These are phyloP conservation scores for Oxygymnocypris stewartii DNA, from an alignment of 2,113 vertebrate genomes.

Conservation along the genomic window DNA sequence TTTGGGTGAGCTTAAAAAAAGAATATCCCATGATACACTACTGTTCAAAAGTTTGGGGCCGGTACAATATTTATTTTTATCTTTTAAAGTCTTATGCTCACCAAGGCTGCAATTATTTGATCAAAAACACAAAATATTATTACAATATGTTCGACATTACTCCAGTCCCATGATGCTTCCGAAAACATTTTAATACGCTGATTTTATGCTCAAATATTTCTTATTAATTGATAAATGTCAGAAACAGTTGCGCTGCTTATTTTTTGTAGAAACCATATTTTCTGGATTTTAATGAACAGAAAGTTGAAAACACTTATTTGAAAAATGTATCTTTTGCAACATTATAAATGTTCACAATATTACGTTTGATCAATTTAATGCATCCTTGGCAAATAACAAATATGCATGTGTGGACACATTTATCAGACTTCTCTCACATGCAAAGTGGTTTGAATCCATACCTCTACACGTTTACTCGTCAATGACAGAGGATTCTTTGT, in stretches of 20 bases:
- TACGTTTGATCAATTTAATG: background rate
- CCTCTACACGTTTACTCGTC: background rate
- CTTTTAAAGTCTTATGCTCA: too few relatives aligned
- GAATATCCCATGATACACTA: too few relatives aligned
- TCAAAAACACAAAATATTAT: background rate
- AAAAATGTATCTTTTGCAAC: background rate
- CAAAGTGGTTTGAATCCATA: background rate
- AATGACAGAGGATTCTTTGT: slow-evolving; percentile 52
- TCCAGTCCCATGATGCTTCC: background rate
- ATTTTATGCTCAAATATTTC: background rate
- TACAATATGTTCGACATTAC: background rate
- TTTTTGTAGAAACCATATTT: background rate
- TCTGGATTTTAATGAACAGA: background rate
- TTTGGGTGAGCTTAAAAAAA: too few relatives aligned
- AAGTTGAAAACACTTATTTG: background rate
- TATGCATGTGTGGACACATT: background rate
- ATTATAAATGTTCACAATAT: background rate
- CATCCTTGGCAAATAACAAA: too few relatives aligned
- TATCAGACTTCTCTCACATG: slow-evolving; percentile 1
- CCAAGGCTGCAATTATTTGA: background rate
- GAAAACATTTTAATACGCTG: background rate
- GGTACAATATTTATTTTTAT: too few relatives aligned
- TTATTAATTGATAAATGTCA: background rate
- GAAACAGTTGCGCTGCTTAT: background rate
- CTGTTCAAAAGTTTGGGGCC: too few relatives aligned